A percentile compares a stretch with the other conserved stretches of the same genome.
Conservation (phyloP, 2,888 invertebrate genomes). For the Eremobia ochroleuca region DNA sequence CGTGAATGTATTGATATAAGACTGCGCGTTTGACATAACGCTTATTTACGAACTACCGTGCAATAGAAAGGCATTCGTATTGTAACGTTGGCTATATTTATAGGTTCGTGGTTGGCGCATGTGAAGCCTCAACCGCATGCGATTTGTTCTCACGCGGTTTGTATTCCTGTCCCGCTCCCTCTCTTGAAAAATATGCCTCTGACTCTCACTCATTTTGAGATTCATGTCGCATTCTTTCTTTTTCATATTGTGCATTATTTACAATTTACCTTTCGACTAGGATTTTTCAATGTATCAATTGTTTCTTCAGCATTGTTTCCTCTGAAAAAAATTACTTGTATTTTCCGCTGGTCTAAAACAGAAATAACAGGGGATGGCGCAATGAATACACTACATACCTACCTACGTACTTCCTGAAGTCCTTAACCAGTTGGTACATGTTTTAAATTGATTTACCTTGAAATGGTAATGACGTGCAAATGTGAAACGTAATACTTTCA, state of each 20-base stretch:
- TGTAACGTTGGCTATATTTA: slow-evolving; percentile 76
- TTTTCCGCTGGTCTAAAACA: not conserved
- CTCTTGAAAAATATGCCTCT: slow-evolving; percentile 65
- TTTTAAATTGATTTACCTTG: slow-evolving; percentile 70
- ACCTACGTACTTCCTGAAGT: slow-evolving; percentile 19
- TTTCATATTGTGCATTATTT: slow-evolving; percentile 75
- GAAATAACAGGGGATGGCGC: not conserved
- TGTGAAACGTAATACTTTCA: slow-evolving; percentile 78
- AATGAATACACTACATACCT: not conserved
- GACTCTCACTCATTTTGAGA: slow-evolving; percentile 76
- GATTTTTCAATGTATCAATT: slow-evolving; percentile 43
- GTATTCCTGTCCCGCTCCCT: slow-evolving; percentile 78
- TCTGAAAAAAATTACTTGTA: slow-evolving; percentile 16
- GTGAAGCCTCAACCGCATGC: slow-evolving; percentile 80
- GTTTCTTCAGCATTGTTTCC: slow-evolving; percentile 4
- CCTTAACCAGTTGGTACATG: slow-evolving; percentile 33
- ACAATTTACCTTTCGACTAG: slow-evolving; percentile 62
- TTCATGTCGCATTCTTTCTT: slow-evolving; percentile 72
- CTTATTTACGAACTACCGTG: slow-evolving; percentile 77
- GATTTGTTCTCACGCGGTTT: slow-evolving; percentile 85
- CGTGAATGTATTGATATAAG: slow-evolving; percentile 69
- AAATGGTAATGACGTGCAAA: slow-evolving; percentile 69
- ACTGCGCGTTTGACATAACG: slow-evolving; percentile 73
- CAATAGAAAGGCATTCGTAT: slow-evolving; percentile 77
- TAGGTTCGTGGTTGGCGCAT: slow-evolving; percentile 77